Evolutionary conservation across 2,113 vertebrate genomes (phyloP), one percentile per base, ranked within the genome.

Genomic region (Apodemus sylvaticus): DNA sequence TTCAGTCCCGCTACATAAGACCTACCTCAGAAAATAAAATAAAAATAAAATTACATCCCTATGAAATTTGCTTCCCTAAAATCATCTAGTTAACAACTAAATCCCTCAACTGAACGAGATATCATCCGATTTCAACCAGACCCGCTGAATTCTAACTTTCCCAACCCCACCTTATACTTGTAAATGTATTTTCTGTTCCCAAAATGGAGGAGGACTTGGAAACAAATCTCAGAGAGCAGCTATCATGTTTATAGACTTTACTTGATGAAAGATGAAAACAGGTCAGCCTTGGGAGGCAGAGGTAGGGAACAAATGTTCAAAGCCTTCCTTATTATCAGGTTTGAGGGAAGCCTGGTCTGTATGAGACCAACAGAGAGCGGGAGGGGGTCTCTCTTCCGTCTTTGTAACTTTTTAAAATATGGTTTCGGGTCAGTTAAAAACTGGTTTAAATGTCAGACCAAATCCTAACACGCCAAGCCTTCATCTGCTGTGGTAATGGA

Each of bases 41-140:
- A 58, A 39, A 34, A 82, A 60, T 60, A 45, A 64, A 42, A 64
- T 20, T 16, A 64, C 62, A 42, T 74, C 92, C 13, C 48, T 11
- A n/a, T 16, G 48, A 86, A 95, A 95, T 79, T 55, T 62, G 91
- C 31, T 82, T n/a, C 62, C 62, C 74, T 91, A 96, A 95, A 62
- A 83, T 39, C 78, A 90, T 16, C 76, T 29, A 34, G 31, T 51
- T 70, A 88, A 73, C 62, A 58, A 74, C 26, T 5, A 60, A 89
- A 39, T 8, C 68, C 14, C 51, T 70, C 70, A 39, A n/a, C 20
- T 31, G 45, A 74, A 64, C 3, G 26, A 11, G 89, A 77, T 13
- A 86, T 78, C 39, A 42, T 64, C 16, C 48, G 76, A 85, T 53
- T 68, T 81, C 39, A 90, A 55, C 29, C 14, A 86, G 39, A 94